Base-by-base conservation (phyloP, 2,888 invertebrate genomes). In the Apotomis betuletana region DNA sequence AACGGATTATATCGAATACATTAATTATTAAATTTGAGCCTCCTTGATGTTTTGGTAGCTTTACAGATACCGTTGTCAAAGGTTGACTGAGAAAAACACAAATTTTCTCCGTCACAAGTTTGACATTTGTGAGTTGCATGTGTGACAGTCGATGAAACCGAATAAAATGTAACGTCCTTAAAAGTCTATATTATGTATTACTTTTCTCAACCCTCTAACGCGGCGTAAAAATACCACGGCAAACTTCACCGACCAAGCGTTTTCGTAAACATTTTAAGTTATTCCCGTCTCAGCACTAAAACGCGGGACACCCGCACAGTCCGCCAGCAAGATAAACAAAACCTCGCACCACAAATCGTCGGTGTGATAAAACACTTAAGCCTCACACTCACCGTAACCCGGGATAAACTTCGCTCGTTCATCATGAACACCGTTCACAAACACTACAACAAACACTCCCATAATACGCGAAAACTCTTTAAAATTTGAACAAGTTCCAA, bases 361-460 rank as follows among this genome's bases (percentile, higher is more conserved):
- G 61, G 61, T 27, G 61, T 67, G 71, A 71, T 71, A 67, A 71
- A 71, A 71, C 71, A 71, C 61, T 71, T 71, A 67, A 67, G 67
- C 71, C 51, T 67, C 71, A 44, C 61, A 71, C 92, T 91, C 80
- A 92, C 92, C 90, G 83, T 83, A 77, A 85, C 82, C 81, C 79
- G 80, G 78, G 81, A 83, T 78, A 86, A 87, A 89, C 81, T 89
- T 88, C 83, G 83, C 82, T 81, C 83, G 80, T 81, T 82, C 87
- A 85, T 86, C 82, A 84, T 83, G 78, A 79, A 80, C 91, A 88
- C 87, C 81, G 82, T 81, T 80, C 88, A 88, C 89, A 80, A 82
- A 76, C 84, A 87, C 87, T 77, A 81, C 78, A 76, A 74, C 76
- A 80, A 80, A 81, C 76, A 76, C 75, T 75, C 67, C 73, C 70